Conservation (phyloP, 2,888 invertebrate genomes). For the Leptopilina syphax region DNA sequence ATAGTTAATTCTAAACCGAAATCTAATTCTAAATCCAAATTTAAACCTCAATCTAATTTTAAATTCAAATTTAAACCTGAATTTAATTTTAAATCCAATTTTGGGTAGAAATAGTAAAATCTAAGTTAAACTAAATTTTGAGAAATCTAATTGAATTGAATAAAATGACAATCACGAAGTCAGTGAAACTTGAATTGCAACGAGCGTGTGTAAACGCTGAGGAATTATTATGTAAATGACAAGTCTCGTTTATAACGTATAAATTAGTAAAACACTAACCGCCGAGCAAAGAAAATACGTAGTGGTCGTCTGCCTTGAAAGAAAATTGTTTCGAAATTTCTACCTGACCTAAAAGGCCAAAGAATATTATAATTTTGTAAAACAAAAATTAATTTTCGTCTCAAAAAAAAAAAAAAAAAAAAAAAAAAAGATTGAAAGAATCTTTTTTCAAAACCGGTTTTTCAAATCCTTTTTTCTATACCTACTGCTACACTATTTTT, state of each 20-base stretch:
- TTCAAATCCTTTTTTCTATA: not conserved
- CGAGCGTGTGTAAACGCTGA: no score
- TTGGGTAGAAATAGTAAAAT: no score
- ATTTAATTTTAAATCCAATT: no score
- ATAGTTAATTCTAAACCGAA: no score
- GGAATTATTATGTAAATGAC: conserved; percentile 1
- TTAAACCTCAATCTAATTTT: no score
- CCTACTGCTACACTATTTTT: no score
- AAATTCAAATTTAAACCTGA: no score
- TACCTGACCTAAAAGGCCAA: not conserved
- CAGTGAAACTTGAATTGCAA: no score
- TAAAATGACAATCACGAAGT: no score
- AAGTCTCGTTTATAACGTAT: not conserved
- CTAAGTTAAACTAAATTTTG: not conserved
- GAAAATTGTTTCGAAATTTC: not conserved
- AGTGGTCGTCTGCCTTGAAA: not conserved
- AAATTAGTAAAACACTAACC: not conserved
- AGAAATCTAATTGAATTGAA: no score
- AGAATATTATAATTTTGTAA: not conserved
- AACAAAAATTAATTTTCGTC: not conserved
- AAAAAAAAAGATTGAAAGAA: not conserved
- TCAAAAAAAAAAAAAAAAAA: not conserved
- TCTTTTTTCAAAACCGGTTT: not conserved
- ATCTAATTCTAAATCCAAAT: no score
- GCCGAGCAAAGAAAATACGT: not conserved